Percentiles rank a stretch among this genome's conserved stretches.
These are phyloP conservation scores for Microcaecilia unicolor DNA, from an alignment of 2,797 vertebrate species.

Conservation along the genomic window DNA sequence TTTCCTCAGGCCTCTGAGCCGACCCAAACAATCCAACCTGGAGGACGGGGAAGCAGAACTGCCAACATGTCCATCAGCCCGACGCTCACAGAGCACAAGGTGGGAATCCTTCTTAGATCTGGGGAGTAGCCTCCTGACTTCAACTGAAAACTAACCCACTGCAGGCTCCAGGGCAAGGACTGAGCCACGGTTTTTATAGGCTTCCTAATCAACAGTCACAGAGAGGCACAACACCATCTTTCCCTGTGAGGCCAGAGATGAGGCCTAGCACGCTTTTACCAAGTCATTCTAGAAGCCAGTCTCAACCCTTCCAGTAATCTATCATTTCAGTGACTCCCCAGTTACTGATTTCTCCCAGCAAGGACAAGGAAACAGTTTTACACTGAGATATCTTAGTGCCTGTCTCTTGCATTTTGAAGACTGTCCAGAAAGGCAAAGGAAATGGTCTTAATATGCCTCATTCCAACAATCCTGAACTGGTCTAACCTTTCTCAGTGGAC, in stretches of 20 bases:
- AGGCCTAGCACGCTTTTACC: not conserved
- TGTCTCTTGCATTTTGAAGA: too few species aligned
- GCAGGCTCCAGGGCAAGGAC: too few species aligned
- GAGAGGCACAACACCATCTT: too few species aligned
- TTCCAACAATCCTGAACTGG: too few species aligned
- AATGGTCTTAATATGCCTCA: too few species aligned
- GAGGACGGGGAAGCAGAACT: constrained; percentile 87
- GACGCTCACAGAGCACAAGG: constrained; percentile 82
- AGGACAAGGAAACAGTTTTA: too few species aligned
- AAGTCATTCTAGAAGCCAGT: not conserved
- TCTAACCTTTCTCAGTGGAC: too few species aligned
- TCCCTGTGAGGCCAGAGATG: not conserved
- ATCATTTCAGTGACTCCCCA: not conserved
- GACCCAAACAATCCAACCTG: constrained; percentile 67
- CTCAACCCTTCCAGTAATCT: not conserved
- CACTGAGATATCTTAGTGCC: not conserved
- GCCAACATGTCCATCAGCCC: constrained; percentile 70
- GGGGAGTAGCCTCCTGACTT: constrained; percentile 3
- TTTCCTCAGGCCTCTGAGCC: constrained; percentile 54
- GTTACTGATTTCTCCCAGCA: not conserved
- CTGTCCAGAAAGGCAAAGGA: not conserved
- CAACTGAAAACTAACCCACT: too few species aligned
- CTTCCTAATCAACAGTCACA: too few species aligned
- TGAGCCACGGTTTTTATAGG: too few species aligned
- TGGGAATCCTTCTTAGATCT: constrained; percentile 63